phyloP scores from a whole-genome alignment of 2,797 vertebrate species.

The Neosilurus mollespiculum region DNA sequence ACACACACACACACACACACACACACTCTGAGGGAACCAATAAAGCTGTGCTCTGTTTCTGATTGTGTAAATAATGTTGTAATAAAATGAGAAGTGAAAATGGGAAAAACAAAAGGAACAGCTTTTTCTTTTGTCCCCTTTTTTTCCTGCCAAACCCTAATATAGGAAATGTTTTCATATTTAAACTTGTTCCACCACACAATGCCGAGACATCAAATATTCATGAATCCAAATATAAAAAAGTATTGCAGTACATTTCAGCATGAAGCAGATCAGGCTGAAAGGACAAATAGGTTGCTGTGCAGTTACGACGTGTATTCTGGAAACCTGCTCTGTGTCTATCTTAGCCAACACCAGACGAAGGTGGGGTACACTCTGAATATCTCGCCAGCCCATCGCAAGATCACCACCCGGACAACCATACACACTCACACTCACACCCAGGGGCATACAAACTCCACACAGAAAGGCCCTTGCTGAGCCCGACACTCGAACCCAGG shows the following conservation, averaged over 20 bases:
- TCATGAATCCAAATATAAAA: background rate
- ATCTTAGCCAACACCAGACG: too few relatives aligned
- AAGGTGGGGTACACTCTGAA: too few relatives aligned
- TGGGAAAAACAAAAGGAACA: background rate
- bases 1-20: slow-evolving; percentile 19
- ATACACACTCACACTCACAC: too few relatives aligned
- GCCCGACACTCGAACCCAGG: too few relatives aligned
- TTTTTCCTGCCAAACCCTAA: background rate
- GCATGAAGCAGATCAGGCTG: background rate
- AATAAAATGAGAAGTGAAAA: background rate
- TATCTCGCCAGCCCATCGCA: too few relatives aligned
- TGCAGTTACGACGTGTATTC: background rate
- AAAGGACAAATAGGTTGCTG: background rate
- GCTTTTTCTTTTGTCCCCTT: background rate
- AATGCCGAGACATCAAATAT: background rate
- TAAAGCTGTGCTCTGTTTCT: background rate
- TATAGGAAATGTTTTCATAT: background rate
- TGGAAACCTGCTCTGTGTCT: background rate
- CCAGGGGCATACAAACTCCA: too few relatives aligned
- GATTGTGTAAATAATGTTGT: background rate
- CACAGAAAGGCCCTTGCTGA: too few relatives aligned
- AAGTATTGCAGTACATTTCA: background rate
- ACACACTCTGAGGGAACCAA: background rate
- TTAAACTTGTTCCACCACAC: background rate
- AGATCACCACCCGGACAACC: too few relatives aligned